Percentiles rank a stretch among this genome's conserved stretches.
phyloP scores from a whole-genome alignment of 2,797 vertebrate genomes.

The Tarsius wallacei region DNA sequence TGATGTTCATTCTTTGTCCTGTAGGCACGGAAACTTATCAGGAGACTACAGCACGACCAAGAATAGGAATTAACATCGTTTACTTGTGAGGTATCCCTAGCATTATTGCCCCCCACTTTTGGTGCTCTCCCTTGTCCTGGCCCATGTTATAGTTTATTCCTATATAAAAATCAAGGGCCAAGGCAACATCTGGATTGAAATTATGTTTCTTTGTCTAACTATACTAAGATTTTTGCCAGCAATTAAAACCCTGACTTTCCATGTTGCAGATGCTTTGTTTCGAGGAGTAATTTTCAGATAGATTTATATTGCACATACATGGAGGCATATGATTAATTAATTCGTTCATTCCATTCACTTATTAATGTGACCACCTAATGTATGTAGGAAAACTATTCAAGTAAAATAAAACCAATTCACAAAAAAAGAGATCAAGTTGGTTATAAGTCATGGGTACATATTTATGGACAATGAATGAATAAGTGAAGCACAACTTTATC shows the following conservation, averaged over 20 bases:
- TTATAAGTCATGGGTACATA: background rate
- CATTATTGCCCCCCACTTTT: background rate
- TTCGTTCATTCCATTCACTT: background rate
- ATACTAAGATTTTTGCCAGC: background rate
- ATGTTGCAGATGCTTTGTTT: constrained; percentile 25
- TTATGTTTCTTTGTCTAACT: background rate
- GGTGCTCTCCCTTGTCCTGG: background rate
- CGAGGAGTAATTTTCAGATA: background rate
- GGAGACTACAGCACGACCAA: background rate
- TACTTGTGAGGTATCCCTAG: background rate
- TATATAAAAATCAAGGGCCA: constrained; percentile 5
- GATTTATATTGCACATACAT: background rate
- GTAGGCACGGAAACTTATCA: background rate
- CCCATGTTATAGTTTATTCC: background rate
- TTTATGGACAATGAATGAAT: constrained; percentile 22
- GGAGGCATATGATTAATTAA: background rate
- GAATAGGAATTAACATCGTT: constrained; percentile 15
- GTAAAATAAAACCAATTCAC: constrained; percentile 15
- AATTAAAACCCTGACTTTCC: background rate
- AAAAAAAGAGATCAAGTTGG: background rate
- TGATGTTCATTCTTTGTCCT: background rate
- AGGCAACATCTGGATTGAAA: background rate
- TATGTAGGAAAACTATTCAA: background rate
- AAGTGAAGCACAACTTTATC: background rate
- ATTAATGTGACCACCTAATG: background rate